Conservation (phyloP, 2,797 vertebrate species). For the Dallia pectoralis region DNA sequence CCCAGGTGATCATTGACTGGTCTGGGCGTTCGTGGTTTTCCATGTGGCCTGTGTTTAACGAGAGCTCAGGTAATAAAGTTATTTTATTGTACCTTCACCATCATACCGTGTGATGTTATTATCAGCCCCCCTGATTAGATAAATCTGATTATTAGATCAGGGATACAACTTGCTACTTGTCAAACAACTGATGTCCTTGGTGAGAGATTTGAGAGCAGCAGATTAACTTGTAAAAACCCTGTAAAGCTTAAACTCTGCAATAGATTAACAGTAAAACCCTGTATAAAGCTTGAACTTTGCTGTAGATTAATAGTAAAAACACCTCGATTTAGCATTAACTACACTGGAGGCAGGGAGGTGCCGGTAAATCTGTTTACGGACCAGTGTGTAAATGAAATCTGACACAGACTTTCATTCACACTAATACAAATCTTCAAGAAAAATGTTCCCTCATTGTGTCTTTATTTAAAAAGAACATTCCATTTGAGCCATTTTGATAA, state of each 20-base stretch:
- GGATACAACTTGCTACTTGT: too few species aligned
- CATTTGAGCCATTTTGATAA: neutral
- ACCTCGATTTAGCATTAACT: neutral
- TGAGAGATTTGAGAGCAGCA: too few species aligned
- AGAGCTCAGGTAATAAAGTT: neutral
- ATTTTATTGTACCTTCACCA: neutral
- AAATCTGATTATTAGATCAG: too few species aligned
- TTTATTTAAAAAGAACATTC: neutral
- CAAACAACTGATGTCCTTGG: too few species aligned
- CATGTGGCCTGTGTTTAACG: neutral
- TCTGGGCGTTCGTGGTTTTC: too few species aligned
- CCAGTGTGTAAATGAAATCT: neutral
- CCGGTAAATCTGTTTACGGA: neutral
- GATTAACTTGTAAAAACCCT: too few species aligned
- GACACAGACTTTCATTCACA: too few species aligned
- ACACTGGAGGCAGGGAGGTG: neutral
- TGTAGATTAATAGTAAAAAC: neutral
- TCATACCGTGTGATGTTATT: too few species aligned
- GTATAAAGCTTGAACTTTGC: neutral
- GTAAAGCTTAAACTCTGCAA: neutral
- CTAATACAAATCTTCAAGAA: too few species aligned
- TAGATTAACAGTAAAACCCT: neutral
- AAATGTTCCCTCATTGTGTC: too few species aligned
- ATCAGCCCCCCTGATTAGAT: too few species aligned
- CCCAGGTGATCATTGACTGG: conserved; percentile 42